Conservation (phyloP, 2,113 vertebrate genomes). For the Tupaia chinensis region DNA sequence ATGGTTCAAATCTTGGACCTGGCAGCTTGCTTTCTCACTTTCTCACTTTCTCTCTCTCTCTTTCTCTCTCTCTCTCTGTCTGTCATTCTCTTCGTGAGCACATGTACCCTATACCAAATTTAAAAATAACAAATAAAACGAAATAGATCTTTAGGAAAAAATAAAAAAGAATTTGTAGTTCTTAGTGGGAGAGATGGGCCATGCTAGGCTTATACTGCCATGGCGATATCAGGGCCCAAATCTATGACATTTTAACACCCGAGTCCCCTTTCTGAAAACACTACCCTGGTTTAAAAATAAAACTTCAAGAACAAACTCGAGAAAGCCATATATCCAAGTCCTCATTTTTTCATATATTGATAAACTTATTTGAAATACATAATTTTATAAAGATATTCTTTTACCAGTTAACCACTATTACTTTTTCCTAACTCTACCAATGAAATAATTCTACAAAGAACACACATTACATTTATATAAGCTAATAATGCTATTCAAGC, state of each 20-base stretch:
- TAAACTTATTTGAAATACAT: neutral
- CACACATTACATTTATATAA: neutral
- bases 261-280: neutral
- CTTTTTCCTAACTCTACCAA: neutral
- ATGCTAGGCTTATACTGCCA: neutral
- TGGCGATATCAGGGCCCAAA: neutral
- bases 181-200: neutral
- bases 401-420: neutral
- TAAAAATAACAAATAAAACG: no score
- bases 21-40: no score
- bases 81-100: no score
- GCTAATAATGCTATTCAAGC: neutral
- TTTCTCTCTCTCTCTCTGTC: no score
- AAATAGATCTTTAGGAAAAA: no score
- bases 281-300: neutral
- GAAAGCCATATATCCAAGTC: neutral
- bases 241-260: neutral
- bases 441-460: neutral
- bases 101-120: no score
- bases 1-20: no score
- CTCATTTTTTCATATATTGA: neutral
- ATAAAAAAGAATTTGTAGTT: neutral
- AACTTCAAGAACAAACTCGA: neutral
- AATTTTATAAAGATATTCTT: neutral
- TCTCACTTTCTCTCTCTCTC: no score